Percentiles rank a stretch among this genome's conserved stretches.
Conservation (phyloP, 2,797 vertebrate species). For the Dendrocincla fuliginosa region DNA sequence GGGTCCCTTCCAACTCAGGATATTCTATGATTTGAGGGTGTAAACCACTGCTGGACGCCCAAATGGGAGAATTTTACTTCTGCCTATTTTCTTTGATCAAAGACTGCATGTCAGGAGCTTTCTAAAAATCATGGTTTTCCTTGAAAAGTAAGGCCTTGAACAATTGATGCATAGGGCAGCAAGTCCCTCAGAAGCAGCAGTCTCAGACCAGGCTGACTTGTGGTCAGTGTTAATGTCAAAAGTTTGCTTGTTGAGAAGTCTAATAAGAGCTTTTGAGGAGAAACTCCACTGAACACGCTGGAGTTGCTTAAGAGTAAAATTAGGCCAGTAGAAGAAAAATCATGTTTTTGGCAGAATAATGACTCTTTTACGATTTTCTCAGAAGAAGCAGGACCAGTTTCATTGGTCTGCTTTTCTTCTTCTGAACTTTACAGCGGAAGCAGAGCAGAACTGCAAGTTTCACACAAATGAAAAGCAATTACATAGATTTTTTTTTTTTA, state of each 20-base stretch:
- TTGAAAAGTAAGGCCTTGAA: background rate
- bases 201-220: background rate
- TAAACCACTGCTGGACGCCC: background rate
- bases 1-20: background rate
- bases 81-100: background rate
- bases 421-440: constrained; percentile 13
- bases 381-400: background rate
- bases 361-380: background rate
- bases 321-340: background rate
- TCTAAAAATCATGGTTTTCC: background rate
- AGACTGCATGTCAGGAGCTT: background rate
- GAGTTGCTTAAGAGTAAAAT: background rate
- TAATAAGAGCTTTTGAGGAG: background rate
- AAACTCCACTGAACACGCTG: background rate
- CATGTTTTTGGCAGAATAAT: background rate
- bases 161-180: background rate
- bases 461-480: constrained; percentile 34
- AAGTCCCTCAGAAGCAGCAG: background rate
- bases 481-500: background rate
- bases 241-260: background rate
- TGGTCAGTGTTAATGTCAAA: background rate
- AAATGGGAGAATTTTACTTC: background rate
- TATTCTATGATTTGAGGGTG: background rate
- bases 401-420: background rate
- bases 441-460: constrained; percentile 15